phyloP scores from a whole-genome alignment of 1,140 invertebrate species.

The Aplysia californica region DNA sequence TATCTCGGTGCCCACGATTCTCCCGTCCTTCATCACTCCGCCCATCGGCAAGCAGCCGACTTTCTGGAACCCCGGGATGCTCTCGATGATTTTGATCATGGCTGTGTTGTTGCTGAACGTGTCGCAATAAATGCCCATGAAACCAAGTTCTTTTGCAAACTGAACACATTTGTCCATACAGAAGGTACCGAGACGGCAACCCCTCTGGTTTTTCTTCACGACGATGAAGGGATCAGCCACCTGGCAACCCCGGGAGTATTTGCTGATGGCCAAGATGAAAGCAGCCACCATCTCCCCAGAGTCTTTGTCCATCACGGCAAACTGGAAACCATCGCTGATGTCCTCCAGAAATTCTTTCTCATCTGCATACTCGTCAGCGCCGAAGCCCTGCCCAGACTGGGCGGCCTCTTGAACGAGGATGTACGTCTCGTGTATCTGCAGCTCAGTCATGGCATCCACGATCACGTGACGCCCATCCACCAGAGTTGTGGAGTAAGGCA shows the following conservation, averaged over 20 bases:
- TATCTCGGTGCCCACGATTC: conserved; percentile 40
- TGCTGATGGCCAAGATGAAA: conserved; percentile 47
- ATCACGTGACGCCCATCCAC: conserved; percentile 31
- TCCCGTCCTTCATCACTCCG: conserved; percentile 40
- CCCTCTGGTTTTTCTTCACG: conserved; percentile 38
- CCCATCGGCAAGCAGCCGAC: conserved; percentile 51
- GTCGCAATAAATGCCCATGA: conserved; percentile 47
- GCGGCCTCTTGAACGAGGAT: conserved; percentile 43
- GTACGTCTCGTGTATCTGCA: conserved; percentile 46
- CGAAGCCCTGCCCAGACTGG: conserved; percentile 41
- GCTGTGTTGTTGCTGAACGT: conserved; percentile 46
- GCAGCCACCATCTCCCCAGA: conserved; percentile 42
- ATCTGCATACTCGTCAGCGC: conserved; percentile 43
- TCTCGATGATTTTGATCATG: conserved; percentile 46
- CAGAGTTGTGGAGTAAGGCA: conserved; percentile 2
- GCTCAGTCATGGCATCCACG: conserved; percentile 48
- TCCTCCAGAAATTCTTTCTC: conserved; percentile 47
- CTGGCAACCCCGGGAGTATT: conserved; percentile 45
- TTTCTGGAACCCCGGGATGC: conserved; percentile 36
- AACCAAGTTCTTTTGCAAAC: conserved; percentile 39
- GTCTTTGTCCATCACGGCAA: conserved; percentile 43
- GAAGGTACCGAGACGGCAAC: conserved; percentile 38
- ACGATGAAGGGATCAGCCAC: conserved; percentile 49
- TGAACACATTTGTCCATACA: conserved; percentile 39
- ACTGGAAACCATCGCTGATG: conserved; percentile 41